Evolutionary conservation across 2,113 vertebrate species (phyloP).

Genomic region (Phylloscopus whistleri): DNA sequence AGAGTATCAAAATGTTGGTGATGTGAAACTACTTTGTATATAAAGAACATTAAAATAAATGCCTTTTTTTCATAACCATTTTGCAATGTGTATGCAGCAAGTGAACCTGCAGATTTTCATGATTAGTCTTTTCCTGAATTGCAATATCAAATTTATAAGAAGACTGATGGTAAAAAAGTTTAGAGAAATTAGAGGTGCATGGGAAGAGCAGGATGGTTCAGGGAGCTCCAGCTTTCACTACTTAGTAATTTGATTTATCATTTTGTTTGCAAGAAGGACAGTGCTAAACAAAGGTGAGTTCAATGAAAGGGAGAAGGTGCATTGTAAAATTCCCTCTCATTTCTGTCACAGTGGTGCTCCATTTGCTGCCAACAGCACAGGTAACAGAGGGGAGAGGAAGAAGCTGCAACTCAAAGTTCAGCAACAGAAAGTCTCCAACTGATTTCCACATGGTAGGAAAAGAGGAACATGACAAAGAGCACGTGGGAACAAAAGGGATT

Average conservation of each 20-base stretch:
- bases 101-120: neutral
- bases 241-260: neutral
- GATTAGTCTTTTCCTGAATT: neutral
- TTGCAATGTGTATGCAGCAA: slow-evolving; percentile 4
- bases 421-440: neutral
- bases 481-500: neutral
- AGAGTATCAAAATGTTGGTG: neutral
- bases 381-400: neutral
- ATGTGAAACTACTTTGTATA: slow-evolving; percentile 55
- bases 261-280: neutral
- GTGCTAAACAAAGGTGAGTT: neutral
- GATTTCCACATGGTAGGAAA: neutral
- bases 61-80: slow-evolving; percentile 18
- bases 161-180: neutral
- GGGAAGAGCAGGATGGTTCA: neutral
- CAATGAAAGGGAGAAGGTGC: neutral
- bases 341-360: neutral
- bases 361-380: neutral
- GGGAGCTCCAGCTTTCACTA: neutral
- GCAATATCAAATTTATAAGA: neutral
- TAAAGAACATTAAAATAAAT: slow-evolving; percentile 60
- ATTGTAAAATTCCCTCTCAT: neutral
- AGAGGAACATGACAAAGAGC: neutral
- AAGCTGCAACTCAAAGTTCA: slow-evolving; percentile 27
- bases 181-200: neutral